Evolutionary conservation across 2,113 vertebrate species (phyloP).

Genomic region (Aspidoscelis tigris): DNA sequence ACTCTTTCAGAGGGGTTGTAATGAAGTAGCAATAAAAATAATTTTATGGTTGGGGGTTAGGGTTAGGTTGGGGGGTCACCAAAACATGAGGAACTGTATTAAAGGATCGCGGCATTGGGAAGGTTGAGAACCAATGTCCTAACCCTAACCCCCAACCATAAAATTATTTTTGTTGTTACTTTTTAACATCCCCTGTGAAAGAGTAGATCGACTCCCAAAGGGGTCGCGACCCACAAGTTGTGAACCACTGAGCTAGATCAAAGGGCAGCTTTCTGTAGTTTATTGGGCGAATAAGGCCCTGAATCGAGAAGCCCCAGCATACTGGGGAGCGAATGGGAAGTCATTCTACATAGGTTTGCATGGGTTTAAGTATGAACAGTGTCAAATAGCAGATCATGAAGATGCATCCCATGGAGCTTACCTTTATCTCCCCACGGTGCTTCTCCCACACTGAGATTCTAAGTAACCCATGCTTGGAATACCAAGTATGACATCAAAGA

Average conservation of each 20-base stretch:
- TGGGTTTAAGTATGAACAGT: background rate
- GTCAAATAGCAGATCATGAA: background rate
- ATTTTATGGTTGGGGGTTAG: no score
- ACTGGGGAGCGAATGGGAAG: background rate
- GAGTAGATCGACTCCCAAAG: no score
- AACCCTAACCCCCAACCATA: no score
- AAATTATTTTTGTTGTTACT: no score
- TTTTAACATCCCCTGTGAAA: no score
- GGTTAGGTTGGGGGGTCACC: no score
- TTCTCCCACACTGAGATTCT: constrained; percentile 1
- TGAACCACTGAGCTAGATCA: background rate
- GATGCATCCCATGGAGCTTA: background rate
- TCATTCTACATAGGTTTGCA: background rate
- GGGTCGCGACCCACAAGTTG: no score
- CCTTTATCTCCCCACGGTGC: constrained; percentile 12
- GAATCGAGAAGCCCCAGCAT: background rate
- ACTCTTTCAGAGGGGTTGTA: no score
- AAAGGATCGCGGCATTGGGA: no score
- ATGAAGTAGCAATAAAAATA: no score
- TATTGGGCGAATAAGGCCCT: background rate
- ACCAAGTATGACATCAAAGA: constrained; percentile 31
- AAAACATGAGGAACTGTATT: no score
- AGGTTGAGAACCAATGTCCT: no score
- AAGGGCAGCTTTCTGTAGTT: background rate
- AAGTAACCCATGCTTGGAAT: constrained; percentile 8